phyloP scores from a whole-genome alignment of 2,888 invertebrate genomes.

The Caenorhabditis zanzibari region DNA sequence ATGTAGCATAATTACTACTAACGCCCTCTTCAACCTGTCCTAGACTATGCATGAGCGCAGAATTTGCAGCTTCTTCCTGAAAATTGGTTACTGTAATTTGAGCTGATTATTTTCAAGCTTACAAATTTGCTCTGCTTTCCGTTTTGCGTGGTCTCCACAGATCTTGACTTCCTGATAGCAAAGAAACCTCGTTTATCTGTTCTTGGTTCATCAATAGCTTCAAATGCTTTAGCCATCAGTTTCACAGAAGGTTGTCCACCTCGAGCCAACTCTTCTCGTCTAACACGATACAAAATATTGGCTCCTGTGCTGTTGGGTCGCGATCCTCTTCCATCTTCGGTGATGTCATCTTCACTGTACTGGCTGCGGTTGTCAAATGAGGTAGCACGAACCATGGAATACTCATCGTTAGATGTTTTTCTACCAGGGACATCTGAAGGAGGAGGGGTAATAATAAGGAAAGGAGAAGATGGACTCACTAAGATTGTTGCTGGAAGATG shows the following conservation, averaged over 20 bases:
- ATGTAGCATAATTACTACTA: constrained; percentile 69
- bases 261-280: constrained; percentile 81
- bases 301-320: constrained; percentile 72
- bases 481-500: constrained; percentile 79
- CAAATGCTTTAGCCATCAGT: constrained; percentile 80
- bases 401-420: constrained; percentile 63
- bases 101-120: background rate
- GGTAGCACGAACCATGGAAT: constrained; percentile 59
- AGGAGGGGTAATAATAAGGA: too few relatives aligned
- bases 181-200: constrained; percentile 77
- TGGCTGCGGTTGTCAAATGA: constrained; percentile 67
- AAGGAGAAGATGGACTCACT: constrained; percentile 70
- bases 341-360: constrained; percentile 62
- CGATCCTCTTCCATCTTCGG: constrained; percentile 41
- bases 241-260: constrained; percentile 82
- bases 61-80: constrained; percentile 63
- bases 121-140: constrained; percentile 65
- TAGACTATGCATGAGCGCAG: constrained; percentile 67
- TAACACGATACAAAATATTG: constrained; percentile 81
- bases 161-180: constrained; percentile 81
- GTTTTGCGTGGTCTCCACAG: constrained; percentile 78
- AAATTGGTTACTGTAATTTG: background rate
- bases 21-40: constrained; percentile 71
- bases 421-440: constrained; percentile 60
- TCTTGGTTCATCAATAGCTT: constrained; percentile 78